Base-by-base conservation (phyloP, 2,797 vertebrate species). In the Xenopus petersii region DNA sequence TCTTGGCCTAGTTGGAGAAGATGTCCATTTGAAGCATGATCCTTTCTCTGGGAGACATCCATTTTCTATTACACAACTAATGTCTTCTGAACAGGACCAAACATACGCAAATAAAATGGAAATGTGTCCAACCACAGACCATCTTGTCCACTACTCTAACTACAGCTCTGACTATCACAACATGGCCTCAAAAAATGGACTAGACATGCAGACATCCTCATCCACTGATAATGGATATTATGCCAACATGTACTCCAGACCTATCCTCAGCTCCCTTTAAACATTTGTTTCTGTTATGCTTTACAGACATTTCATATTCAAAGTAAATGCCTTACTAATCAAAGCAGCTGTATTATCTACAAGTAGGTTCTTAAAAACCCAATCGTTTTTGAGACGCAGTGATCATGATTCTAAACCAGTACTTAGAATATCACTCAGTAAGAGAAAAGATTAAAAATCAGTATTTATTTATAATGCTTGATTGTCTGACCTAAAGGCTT, bases 31-130 rank as follows among this genome's bases (percentile, higher is more conserved):
- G 30, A 80, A 80, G 48, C 68, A 63, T 61, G 78, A 73, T 55
- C 47, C 51, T 60, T 75, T 73, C 51, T 33, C 69, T 47, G 64
- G 59, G 0, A 73, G 74, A 17, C 79, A 77, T 15, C 74, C 79
- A 58, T 80, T 80, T 54, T 80, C 79, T 58, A 80, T 80, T 16
- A 80, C 70, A 12, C 74, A 80, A 24, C 61, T 80, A 12, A 77
- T 80, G 79, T 80, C 74, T 64, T 56, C 70, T 54, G 74, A 80
- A 63, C 70, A 67, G 60, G 76, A 73, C 9, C 71, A 65, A 16
- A 13, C 54, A 10, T 78, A 79, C 46, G 33, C 75, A 13, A 46
- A 26, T 55, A 71, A 72, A 67, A 67, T 69, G 10, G 72, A 77
- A n/a, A 67, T 73, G 69, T 77, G 73, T 60, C 69, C 70, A 17